A percentile compares a stretch with the other conserved stretches of the same genome.
These are phyloP conservation scores for Metacarcinus magister DNA, from an alignment of 2,888 invertebrate species.

Conservation along the genomic window DNA sequence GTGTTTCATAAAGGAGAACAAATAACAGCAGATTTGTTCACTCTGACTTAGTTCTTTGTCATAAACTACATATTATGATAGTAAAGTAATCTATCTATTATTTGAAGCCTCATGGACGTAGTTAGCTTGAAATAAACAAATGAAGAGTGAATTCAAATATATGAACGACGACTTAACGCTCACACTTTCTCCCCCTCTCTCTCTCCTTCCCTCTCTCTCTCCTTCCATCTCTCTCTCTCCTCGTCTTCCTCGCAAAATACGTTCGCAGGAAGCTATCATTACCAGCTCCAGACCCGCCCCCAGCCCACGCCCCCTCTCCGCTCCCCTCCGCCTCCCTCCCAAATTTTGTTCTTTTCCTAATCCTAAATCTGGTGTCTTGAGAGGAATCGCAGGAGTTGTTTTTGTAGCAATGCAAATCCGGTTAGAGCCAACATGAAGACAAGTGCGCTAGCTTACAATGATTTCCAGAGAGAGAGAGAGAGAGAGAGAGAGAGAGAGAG, in stretches of 20 bases:
- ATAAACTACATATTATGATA: no score
- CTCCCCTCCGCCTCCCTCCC: not conserved
- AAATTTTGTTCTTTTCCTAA: not conserved
- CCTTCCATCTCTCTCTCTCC: not conserved
- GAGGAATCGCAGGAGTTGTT: not conserved
- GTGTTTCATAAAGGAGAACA: no score
- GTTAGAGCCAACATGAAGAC: constrained; percentile 1
- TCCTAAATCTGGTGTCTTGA: not conserved
- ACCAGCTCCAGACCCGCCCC: not conserved
- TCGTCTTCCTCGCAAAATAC: not conserved
- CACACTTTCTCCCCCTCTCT: not conserved
- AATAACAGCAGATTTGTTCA: no score
- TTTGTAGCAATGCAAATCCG: constrained; percentile 30
- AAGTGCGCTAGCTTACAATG: not conserved
- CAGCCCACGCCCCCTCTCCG: not conserved
- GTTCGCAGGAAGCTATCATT: not conserved
- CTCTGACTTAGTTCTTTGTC: no score
- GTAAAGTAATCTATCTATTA: no score
- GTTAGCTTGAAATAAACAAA: no score
- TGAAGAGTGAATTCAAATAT: no score
- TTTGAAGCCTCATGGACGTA: no score
- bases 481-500: not conserved
- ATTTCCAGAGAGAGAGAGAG: not conserved
- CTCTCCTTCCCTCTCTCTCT: not conserved
- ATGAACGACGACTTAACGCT: not conserved